Evolutionary conservation across 2,797 vertebrate species (phyloP), one percentile per base, ranked within the genome.

Genomic region (Chelonia mydas): DNA sequence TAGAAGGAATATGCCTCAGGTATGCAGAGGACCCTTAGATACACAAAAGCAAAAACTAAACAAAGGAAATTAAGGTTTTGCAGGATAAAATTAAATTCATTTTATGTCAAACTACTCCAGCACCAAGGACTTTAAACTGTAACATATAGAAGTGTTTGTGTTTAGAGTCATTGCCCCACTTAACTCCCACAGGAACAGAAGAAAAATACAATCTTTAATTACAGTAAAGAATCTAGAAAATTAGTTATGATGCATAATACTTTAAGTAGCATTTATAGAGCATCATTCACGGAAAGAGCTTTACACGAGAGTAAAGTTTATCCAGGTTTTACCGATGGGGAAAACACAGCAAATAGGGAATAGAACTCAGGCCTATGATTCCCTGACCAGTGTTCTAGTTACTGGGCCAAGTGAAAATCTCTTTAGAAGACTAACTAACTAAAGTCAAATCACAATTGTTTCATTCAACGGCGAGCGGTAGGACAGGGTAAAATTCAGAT

Each of bases 11-110:
- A 93, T 25, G 10, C 81, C 27, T 95, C 19, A 94, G 94, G 94
- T 94, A 97, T 92, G 51, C 84, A 97, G 96, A 96, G 95, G 96
- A 97, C 96, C 96, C 94, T 96, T 96, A 78, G 65, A 88, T 12
- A 82, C n/a, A 72, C 65, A 72, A 33, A 61, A 68, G n/a, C 17
- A n/a, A 68, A 28, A 72, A 72, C 17, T 23, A 41, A 41, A 72
- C n/a, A 72, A 72, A 72, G n/a, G 17, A 37, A 37, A 68, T 68
- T 21, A 68, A 68, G 37, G 17, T n/a, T 68, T 68, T 68, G 9
- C n/a, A 21, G n/a, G n/a, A 37, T 68, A 21, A 68, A 68, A 68
- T 37, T 68, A 5, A 68, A 37, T 37, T 21, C 9, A 68, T 23
- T 68, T 68, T 37, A 68, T 23, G 25, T 47, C 27, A 47, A 47